Evolutionary conservation across 2,113 vertebrate genomes (phyloP).

Genomic region (Nibea coibor): DNA sequence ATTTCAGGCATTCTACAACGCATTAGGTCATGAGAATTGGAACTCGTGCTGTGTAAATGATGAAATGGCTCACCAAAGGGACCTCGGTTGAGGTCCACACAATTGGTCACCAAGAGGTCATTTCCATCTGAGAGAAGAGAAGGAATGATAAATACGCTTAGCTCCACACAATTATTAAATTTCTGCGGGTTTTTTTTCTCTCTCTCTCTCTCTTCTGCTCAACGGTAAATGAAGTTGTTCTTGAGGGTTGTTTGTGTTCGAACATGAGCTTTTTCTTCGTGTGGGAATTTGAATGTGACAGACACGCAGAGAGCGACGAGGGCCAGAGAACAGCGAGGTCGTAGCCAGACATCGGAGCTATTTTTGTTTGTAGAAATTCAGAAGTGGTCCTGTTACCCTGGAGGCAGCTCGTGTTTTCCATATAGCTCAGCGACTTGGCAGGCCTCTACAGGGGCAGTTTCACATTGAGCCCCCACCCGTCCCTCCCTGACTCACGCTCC

Average conservation of each 20-base stretch:
- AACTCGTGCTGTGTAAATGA: constrained; percentile 76
- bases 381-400: constrained; percentile 82
- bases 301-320: constrained; percentile 61
- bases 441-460: constrained; percentile 80
- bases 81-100: constrained; percentile 71
- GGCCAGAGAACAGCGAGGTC: constrained; percentile 69
- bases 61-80: constrained; percentile 82
- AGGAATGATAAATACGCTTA: constrained; percentile 73
- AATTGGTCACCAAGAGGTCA: constrained; percentile 80
- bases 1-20: constrained; percentile 82
- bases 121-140: constrained; percentile 65
- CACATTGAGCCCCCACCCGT: constrained; percentile 78
- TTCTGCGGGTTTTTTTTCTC: constrained; percentile 26
- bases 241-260: constrained; percentile 50
- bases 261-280: constrained; percentile 67
- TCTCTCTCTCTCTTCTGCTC: background rate
- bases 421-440: constrained; percentile 88
- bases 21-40: constrained; percentile 89
- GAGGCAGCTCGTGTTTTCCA: constrained; percentile 87
- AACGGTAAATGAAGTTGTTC: constrained; percentile 67
- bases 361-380: constrained; percentile 82
- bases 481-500: constrained; percentile 73
- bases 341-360: constrained; percentile 66
- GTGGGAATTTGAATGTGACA: constrained; percentile 80
- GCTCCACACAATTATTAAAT: constrained; percentile 75